Evolutionary conservation across 2,888 invertebrate genomes (phyloP).

Genomic region (Conistra vaccinii): DNA sequence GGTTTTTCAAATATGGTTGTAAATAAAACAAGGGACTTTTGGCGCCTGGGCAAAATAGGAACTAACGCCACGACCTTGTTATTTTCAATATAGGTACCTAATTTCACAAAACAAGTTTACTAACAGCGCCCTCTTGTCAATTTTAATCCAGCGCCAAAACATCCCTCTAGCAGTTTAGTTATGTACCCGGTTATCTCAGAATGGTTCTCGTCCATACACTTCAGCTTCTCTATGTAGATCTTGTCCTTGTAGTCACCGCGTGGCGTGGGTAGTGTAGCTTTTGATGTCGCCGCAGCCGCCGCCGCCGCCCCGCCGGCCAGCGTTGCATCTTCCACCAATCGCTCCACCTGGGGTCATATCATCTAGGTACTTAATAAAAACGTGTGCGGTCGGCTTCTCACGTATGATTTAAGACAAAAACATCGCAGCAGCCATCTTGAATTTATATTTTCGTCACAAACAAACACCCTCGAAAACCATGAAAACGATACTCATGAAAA

Average conservation of each 20-base stretch:
- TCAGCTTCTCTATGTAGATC: slow-evolving; percentile 83
- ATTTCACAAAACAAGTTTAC: background rate
- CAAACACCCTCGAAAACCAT: too few species aligned
- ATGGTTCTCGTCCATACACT: slow-evolving; percentile 88
- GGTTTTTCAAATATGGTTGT: background rate
- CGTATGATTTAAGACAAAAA: too few species aligned
- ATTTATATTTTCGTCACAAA: too few species aligned
- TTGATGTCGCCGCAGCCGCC: slow-evolving; percentile 30
- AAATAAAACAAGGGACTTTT: background rate
- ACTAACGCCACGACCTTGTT: background rate
- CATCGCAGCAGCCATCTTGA: too few species aligned
- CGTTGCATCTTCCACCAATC: slow-evolving; percentile 85
- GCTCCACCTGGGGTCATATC: slow-evolving; percentile 75
- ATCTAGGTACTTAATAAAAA: background rate
- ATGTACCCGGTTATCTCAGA: slow-evolving; percentile 84
- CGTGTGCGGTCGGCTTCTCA: too few species aligned
- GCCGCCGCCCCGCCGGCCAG: slow-evolving; percentile 74
- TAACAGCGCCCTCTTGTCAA: background rate
- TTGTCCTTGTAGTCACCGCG: slow-evolving; percentile 82
- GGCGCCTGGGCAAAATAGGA: too few species aligned
- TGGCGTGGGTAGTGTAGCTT: slow-evolving; percentile 60
- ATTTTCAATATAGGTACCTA: background rate
- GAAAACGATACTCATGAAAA: too few species aligned
- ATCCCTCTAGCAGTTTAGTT: background rate
- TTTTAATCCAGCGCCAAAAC: background rate